phyloP scores from a whole-genome alignment of 2,797 vertebrate species.

The Sciurus carolinensis region DNA sequence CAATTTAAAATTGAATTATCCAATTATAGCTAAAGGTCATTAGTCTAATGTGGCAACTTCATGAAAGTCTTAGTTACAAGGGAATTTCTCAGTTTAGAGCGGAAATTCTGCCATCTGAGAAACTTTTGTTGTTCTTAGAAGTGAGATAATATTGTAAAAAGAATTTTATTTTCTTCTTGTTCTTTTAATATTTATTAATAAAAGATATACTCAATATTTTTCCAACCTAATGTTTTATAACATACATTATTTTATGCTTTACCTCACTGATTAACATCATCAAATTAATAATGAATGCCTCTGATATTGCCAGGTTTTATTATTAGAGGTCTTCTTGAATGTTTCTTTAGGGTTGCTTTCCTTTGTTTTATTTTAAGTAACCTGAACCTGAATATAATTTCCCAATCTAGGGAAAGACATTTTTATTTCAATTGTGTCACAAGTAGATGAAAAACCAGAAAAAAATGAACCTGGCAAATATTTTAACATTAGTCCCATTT shows the following conservation, averaged over 20 bases:
- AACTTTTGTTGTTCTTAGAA: slow-evolving; percentile 51
- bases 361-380: slow-evolving; percentile 54
- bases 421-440: slow-evolving; percentile 57
- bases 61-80: slow-evolving; percentile 54
- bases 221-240: background rate
- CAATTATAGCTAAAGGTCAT: slow-evolving; percentile 80
- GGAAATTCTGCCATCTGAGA: slow-evolving; percentile 64
- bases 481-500: slow-evolving; percentile 34
- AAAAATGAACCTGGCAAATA: background rate
- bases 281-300: slow-evolving; percentile 52
- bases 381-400: slow-evolving; percentile 39
- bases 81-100: slow-evolving; percentile 71
- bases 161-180: slow-evolving; percentile 55
- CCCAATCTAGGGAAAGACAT: background rate
- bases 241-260: background rate
- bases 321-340: background rate
- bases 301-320: background rate
- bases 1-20: slow-evolving; percentile 76
- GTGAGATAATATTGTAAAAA: slow-evolving; percentile 1
- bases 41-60: slow-evolving; percentile 73
- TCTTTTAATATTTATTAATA: slow-evolving; percentile 57
- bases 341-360: slow-evolving; percentile 28
- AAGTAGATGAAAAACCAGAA: slow-evolving; percentile 41
- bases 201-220: slow-evolving; percentile 51
- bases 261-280: slow-evolving; percentile 16